Conservation (phyloP, 92 coral and sea anemone species). For the Nematostella vectensis region DNA sequence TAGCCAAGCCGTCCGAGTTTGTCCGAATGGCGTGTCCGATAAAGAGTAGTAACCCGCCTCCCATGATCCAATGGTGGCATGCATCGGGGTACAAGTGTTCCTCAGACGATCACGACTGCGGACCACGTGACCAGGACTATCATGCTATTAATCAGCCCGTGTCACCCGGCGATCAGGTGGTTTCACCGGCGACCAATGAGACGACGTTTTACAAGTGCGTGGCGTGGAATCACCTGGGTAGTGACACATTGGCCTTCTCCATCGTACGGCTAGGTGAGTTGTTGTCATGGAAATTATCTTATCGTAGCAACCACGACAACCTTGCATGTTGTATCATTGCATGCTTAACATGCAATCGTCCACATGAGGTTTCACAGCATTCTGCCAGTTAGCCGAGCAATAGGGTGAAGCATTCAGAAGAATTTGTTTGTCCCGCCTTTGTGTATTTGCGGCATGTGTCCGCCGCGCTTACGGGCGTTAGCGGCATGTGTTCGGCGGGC, state of each 20-base stretch:
- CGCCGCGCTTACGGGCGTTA: no score
- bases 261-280: constrained; percentile 41
- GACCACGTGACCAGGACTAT: constrained; percentile 12
- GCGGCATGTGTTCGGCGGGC: no score
- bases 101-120: constrained; percentile 15
- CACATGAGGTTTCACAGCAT: no score
- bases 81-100: constrained; percentile 26
- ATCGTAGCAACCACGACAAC: no score
- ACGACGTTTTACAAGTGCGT: constrained; percentile 51
- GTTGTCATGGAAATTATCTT: no score
- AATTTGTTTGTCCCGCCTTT: no score
- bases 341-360: no score
- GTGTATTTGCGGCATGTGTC: no score
- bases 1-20: constrained; percentile 13
- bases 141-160: constrained; percentile 15
- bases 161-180: constrained; percentile 2
- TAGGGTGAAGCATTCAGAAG: no score
- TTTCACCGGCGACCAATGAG: constrained; percentile 8
- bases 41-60: constrained; percentile 38
- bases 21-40: constrained; percentile 30
- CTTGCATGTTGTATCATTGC: no score
- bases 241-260: constrained; percentile 31
- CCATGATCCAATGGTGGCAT: constrained; percentile 49
- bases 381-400: no score
- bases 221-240: constrained; percentile 44